A percentile compares a stretch with the other conserved stretches of the same genome.
phyloP scores from a whole-genome alignment of 53 echinoderm and acorn worm genomes.

The Astropecten irregularis region DNA sequence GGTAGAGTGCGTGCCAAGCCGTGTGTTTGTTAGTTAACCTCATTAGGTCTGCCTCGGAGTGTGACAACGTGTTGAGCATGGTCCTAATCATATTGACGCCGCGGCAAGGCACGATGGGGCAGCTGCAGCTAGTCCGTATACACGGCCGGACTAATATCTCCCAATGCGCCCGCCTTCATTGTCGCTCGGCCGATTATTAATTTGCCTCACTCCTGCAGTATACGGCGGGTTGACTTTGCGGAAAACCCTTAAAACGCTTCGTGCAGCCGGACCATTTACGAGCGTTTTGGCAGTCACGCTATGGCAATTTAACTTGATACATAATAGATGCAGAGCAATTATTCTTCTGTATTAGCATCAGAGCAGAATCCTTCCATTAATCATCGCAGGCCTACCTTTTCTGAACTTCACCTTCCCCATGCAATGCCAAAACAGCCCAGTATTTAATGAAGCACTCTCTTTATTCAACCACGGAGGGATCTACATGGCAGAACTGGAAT shows the following conservation, averaged over 20 bases:
- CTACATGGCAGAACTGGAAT: too few relatives aligned
- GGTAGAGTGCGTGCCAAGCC: too few relatives aligned
- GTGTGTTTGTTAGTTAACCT: too few relatives aligned
- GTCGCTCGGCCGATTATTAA: background rate
- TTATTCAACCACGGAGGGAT: too few relatives aligned
- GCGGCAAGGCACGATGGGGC: background rate
- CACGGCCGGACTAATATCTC: background rate
- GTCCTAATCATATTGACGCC: conserved; percentile 17
- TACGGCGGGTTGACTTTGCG: background rate
- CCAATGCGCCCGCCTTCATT: background rate
- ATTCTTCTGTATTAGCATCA: background rate
- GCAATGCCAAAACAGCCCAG: too few relatives aligned
- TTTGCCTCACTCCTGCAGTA: background rate
- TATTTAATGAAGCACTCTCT: too few relatives aligned
- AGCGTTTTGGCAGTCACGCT: conserved; percentile 9
- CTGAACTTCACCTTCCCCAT: too few relatives aligned
- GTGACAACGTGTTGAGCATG: conserved; percentile 14
- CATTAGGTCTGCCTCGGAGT: background rate
- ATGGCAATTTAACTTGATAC: background rate
- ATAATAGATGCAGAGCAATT: background rate
- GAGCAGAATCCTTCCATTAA: too few relatives aligned
- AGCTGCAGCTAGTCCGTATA: conserved; percentile 13
- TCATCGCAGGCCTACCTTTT: too few relatives aligned
- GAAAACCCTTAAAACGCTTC: background rate
- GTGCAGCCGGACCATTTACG: background rate